These are phyloP conservation scores for Anas capensis DNA, from an alignment of 2,797 vertebrate genomes.

Conservation along the genomic window DNA sequence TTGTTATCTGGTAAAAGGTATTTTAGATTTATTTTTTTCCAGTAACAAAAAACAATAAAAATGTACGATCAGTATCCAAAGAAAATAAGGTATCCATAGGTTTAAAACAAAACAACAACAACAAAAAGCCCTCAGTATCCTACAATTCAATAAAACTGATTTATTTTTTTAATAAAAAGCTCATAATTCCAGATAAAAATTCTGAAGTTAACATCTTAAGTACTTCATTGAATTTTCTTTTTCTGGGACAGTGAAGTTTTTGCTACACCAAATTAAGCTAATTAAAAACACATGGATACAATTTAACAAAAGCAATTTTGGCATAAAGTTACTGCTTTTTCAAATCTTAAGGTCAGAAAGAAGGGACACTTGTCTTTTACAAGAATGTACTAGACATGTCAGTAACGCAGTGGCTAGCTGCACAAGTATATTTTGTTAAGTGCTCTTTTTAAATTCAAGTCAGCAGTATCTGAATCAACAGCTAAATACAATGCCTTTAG, in stretches of 20 bases:
- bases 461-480: constrained; percentile 29
- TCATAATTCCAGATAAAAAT: neutral
- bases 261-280: neutral
- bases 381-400: neutral
- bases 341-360: neutral
- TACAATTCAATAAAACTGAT: neutral
- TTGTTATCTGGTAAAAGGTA: neutral
- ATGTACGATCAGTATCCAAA: neutral
- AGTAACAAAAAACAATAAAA: constrained; percentile 37
- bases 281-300: neutral
- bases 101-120: neutral
- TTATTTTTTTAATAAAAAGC: neutral
- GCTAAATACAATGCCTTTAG: constrained; percentile 39
- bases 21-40: neutral
- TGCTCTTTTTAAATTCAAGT: constrained; percentile 49
- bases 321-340: neutral
- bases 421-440: neutral
- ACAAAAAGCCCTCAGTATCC: neutral
- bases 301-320: neutral
- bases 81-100: neutral
- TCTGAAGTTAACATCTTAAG: neutral
- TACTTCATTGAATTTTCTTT: neutral
- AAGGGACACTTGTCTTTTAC: neutral
- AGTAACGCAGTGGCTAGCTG: constrained; percentile 38
- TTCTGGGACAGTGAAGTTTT: neutral